Evolutionary conservation across 2,113 vertebrate genomes (phyloP).

Genomic region (Clarias macrocephalus): DNA sequence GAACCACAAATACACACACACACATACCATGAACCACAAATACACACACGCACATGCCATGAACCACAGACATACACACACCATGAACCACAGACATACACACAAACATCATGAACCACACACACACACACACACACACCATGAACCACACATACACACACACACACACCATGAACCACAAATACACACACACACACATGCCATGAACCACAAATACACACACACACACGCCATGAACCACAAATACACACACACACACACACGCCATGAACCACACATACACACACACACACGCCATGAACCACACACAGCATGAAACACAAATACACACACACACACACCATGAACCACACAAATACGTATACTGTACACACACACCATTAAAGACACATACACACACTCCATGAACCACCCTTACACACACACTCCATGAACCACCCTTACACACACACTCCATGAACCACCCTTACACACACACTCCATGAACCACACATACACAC

Average conservation of each 20-base stretch:
- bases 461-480: too few relatives aligned
- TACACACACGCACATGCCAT: background rate
- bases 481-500: too few relatives aligned
- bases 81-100: too few relatives aligned
- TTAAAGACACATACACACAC: background rate
- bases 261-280: background rate
- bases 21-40: slow-evolving; percentile 63
- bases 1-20: slow-evolving; percentile 76
- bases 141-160: background rate
- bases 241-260: background rate
- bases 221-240: background rate
- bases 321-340: background rate
- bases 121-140: background rate
- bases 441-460: too few relatives aligned
- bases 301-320: background rate
- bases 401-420: too few relatives aligned
- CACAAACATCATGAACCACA: background rate
- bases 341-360: background rate
- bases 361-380: too few relatives aligned
- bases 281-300: background rate
- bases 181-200: background rate
- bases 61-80: background rate
- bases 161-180: background rate
- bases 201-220: background rate
- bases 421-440: too few relatives aligned